Evolutionary conservation across 2,888 invertebrate species (phyloP).

Genomic region (Luperina testacea): DNA sequence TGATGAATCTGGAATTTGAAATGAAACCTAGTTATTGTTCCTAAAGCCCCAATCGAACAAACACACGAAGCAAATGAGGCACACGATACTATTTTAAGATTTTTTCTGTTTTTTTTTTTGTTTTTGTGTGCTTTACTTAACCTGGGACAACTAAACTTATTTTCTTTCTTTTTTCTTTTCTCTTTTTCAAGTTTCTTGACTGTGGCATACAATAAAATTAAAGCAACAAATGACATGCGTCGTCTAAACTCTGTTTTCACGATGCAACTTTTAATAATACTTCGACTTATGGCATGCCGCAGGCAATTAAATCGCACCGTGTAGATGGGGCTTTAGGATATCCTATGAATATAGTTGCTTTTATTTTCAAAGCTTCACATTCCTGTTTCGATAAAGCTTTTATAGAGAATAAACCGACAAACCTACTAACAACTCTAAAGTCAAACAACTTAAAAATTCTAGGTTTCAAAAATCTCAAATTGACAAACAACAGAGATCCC

Average conservation of each 20-base stretch:
- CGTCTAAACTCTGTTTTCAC: background rate
- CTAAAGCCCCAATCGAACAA: background rate
- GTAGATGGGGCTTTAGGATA: no score
- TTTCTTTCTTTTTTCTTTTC: background rate
- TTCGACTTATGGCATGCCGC: no score
- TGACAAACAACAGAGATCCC: background rate
- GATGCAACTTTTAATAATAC: no score
- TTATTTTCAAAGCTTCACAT: background rate
- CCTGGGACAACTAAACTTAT: no score
- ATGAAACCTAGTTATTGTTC: conserved; percentile 13
- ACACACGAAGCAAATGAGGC: background rate
- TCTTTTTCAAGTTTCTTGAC: background rate
- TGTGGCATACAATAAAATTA: background rate
- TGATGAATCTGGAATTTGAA: background rate
- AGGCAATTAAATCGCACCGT: no score
- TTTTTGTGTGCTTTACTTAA: background rate
- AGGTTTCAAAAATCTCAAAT: background rate
- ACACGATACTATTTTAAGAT: background rate
- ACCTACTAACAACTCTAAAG: no score
- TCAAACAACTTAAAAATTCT: background rate
- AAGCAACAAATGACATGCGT: background rate
- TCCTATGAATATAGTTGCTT: background rate
- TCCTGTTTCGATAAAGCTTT: background rate
- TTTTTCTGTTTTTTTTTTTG: no score
- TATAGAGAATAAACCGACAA: no score